Percentiles rank a stretch among this genome's conserved stretches.
phyloP scores from a whole-genome alignment of 2,797 vertebrate species.

The Manis crassicaudata region DNA sequence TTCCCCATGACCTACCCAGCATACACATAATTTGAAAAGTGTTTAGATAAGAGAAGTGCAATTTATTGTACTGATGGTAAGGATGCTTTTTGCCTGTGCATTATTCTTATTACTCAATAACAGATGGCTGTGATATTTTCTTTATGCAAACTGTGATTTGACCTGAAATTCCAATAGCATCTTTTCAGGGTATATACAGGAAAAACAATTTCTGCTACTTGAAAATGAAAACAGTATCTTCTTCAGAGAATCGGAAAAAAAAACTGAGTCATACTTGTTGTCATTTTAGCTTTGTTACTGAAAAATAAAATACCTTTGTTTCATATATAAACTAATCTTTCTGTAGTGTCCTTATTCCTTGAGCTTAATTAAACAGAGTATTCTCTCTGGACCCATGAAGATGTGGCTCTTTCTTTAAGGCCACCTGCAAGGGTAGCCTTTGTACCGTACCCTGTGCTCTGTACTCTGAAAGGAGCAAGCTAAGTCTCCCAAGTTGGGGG shows the following conservation, averaged over 20 bases:
- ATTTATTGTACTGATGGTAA: background rate
- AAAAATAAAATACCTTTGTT: slow-evolving; percentile 2
- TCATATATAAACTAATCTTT: background rate
- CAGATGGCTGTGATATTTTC: background rate
- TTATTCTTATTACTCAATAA: slow-evolving; percentile 38
- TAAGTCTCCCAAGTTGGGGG: background rate
- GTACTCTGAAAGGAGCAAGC: background rate
- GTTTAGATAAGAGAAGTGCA: background rate
- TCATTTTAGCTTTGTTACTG: background rate
- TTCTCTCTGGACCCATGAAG: background rate
- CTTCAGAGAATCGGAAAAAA: background rate
- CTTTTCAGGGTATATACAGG: background rate
- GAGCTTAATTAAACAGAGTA: background rate
- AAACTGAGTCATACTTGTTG: background rate
- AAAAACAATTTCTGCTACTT: slow-evolving; percentile 36
- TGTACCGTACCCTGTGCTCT: background rate
- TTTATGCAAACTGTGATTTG: slow-evolving; percentile 43
- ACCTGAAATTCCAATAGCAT: slow-evolving; percentile 36
- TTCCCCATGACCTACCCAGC: too few relatives aligned
- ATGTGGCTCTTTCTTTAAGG: background rate
- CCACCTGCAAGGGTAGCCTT: background rate
- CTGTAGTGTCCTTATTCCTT: background rate
- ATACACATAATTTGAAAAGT: background rate
- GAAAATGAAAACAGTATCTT: background rate
- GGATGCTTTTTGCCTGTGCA: background rate